phyloP scores from a whole-genome alignment of 2,888 invertebrate genomes.

The Orchestes rusci region DNA sequence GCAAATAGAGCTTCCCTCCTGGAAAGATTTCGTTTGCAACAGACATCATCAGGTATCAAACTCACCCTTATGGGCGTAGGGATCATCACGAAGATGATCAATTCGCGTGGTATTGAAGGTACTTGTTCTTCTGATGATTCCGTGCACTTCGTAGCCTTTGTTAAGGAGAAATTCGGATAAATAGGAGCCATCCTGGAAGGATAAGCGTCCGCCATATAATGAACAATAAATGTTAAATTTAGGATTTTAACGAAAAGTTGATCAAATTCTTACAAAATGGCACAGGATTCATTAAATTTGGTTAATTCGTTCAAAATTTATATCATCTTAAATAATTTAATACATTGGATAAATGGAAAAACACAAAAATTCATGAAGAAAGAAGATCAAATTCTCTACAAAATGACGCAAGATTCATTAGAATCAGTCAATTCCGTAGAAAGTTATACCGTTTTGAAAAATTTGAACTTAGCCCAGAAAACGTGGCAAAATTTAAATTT shows the following conservation, averaged over 20 bases:
- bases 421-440: neutral
- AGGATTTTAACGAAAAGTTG: no score
- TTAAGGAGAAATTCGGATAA: slow-evolving; percentile 86
- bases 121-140: slow-evolving; percentile 88
- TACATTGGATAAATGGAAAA: no score
- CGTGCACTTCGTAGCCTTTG: slow-evolving; percentile 94
- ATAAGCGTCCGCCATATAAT: neutral
- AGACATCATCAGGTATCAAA: neutral
- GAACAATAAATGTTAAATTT: neutral
- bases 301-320: no score
- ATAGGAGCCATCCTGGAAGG: slow-evolving; percentile 91
- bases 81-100: slow-evolving; percentile 90
- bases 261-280: no score
- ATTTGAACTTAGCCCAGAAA: slow-evolving; percentile 1
- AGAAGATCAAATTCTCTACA: no score
- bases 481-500: no score
- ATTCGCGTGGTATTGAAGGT: slow-evolving; percentile 96
- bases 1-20: slow-evolving; percentile 77
- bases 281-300: no score
- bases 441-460: neutral
- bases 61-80: slow-evolving; percentile 68
- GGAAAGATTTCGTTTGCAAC: no score
- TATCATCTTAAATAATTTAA: no score
- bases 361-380: no score
- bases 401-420: no score